A percentile compares a stretch with the other conserved stretches of the same genome.
These are phyloP conservation scores for Sebastes vulpes DNA, from an alignment of 2,797 vertebrate genomes.

Conservation along the genomic window DNA sequence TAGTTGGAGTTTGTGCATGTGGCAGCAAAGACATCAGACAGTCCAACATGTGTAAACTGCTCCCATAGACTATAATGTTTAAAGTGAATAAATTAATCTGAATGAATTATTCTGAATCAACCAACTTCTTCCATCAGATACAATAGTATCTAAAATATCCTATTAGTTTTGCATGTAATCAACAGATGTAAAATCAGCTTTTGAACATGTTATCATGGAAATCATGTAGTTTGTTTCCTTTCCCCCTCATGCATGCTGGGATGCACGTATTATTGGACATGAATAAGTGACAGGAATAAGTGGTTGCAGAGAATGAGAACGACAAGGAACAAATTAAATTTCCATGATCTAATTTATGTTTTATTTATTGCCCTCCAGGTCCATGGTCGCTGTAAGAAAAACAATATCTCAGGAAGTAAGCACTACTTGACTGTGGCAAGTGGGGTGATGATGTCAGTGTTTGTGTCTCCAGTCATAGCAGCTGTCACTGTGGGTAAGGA, in stretches of 20 bases:
- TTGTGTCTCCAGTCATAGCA: slow-evolving; percentile 92
- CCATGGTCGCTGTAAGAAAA: slow-evolving; percentile 91
- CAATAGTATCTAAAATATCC: background rate
- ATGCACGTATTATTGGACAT: background rate
- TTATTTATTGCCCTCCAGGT: slow-evolving; percentile 80
- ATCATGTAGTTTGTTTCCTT: background rate
- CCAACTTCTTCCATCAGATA: background rate
- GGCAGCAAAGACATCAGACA: background rate
- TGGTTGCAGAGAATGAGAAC: slow-evolving; percentile 9
- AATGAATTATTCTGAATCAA: background rate
- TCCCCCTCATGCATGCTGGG: background rate
- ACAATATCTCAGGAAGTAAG: slow-evolving; percentile 92
- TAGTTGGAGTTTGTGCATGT: background rate
- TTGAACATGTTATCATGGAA: background rate
- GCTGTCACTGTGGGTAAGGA: slow-evolving; percentile 91
- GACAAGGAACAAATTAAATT: slow-evolving; percentile 13
- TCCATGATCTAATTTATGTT: slow-evolving; percentile 29
- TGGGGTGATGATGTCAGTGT: slow-evolving; percentile 90
- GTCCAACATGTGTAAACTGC: background rate
- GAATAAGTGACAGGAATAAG: slow-evolving; percentile 7
- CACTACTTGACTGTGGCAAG: slow-evolving; percentile 92
- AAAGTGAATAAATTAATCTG: background rate
- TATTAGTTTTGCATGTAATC: background rate
- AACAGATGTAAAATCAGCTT: background rate
- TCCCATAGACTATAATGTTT: background rate